Evolutionary conservation across 2,888 invertebrate species (phyloP).

Genomic region (Acrobasis consociella): DNA sequence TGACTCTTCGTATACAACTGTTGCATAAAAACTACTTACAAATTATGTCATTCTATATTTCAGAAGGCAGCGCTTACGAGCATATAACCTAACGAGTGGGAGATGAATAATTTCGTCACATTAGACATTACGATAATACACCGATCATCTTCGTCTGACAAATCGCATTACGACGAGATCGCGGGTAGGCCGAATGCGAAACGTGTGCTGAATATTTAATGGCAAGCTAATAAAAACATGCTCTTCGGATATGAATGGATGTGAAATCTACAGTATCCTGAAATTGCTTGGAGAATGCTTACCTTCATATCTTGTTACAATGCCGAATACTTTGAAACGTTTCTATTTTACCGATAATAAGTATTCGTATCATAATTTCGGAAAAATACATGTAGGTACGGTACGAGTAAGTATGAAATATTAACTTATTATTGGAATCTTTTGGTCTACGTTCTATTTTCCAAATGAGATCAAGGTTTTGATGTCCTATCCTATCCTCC

Average conservation of each 20-base stretch:
- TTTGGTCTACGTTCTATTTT: too few species aligned
- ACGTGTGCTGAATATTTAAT: constrained; percentile 21
- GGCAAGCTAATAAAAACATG: constrained; percentile 13
- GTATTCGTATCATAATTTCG: background rate
- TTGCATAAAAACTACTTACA: too few species aligned
- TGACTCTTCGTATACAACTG: too few species aligned
- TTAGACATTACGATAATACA: constrained; percentile 22
- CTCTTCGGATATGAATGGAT: constrained; percentile 8
- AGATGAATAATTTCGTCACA: constrained; percentile 22
- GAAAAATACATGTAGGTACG: too few species aligned
- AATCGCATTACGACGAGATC: constrained; percentile 17
- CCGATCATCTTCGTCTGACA: constrained; percentile 21
- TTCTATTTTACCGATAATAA: background rate
- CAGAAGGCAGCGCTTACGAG: background rate
- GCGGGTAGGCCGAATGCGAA: constrained; percentile 20
- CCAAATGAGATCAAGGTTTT: too few species aligned
- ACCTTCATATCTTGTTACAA: background rate
- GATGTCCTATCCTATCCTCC: too few species aligned
- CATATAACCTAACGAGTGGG: constrained; percentile 5
- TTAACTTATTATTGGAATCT: too few species aligned
- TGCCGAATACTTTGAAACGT: background rate
- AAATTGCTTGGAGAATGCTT: background rate
- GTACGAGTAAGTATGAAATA: too few species aligned
- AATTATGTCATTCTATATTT: background rate
- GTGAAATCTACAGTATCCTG: constrained; percentile 1